phyloP scores from a whole-genome alignment of 2,797 vertebrate genomes.

The Tenualosa ilisha region DNA sequence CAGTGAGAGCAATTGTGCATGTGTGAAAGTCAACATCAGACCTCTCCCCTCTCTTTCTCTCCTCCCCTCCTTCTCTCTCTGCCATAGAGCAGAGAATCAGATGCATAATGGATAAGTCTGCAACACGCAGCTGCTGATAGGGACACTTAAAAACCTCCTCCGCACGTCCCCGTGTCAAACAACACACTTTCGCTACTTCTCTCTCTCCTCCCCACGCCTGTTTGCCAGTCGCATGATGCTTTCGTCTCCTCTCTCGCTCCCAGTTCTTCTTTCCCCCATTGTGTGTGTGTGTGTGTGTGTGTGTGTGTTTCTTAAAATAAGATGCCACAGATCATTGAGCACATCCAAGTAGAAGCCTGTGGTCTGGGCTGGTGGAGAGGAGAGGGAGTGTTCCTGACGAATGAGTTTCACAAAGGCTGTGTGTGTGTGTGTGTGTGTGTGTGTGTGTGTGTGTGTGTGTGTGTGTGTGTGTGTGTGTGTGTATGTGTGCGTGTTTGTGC shows the following conservation, averaged over 20 bases:
- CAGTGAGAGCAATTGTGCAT: too few relatives aligned
- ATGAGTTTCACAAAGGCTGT: not conserved
- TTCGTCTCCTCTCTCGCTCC: not conserved
- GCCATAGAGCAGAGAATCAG: not conserved
- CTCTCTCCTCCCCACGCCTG: not conserved
- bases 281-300: not conserved
- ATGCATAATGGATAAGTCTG: conserved; percentile 21
- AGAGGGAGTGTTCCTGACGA: not conserved
- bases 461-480: too few relatives aligned
- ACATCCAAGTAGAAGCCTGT: not conserved
- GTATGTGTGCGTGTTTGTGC: too few relatives aligned
- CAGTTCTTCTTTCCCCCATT: not conserved
- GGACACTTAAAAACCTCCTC: not conserved
- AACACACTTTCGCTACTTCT: not conserved
- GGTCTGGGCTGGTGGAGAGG: not conserved
- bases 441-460: too few relatives aligned
- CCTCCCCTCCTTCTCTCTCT: conserved; percentile 25
- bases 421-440: too few relatives aligned
- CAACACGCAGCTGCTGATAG: not conserved
- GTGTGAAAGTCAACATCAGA: too few relatives aligned
- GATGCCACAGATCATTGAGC: not conserved
- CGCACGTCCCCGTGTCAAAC: not conserved
- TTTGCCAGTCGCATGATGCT: not conserved
- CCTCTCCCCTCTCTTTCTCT: not conserved
- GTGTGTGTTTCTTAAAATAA: not conserved